phyloP scores from a whole-genome alignment of 1,140 invertebrate genomes.

The Pseudoatta argentina region DNA sequence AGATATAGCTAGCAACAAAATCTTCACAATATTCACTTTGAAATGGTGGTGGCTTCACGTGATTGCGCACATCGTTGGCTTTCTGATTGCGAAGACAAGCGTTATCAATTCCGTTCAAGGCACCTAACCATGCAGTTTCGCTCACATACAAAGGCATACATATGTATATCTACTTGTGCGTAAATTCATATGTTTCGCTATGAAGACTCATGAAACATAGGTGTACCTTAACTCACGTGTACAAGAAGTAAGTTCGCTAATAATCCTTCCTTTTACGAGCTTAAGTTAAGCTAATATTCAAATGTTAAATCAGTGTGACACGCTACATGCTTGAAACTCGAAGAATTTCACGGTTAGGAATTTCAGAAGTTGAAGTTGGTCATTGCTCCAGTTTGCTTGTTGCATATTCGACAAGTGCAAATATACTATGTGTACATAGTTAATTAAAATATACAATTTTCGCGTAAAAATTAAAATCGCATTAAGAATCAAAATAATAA shows the following conservation, averaged over 20 bases:
- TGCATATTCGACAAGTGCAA: not conserved
- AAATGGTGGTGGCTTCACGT: not conserved
- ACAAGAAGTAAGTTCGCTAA: slow-evolving; percentile 8
- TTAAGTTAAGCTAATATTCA: slow-evolving; percentile 16
- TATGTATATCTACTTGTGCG: not conserved
- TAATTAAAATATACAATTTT: not conserved
- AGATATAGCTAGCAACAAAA: not conserved
- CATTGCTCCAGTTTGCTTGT: not conserved
- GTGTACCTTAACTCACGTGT: not conserved
- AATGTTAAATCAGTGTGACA: slow-evolving; percentile 11
- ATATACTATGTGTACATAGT: not conserved
- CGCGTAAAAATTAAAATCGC: not conserved
- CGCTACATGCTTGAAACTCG: not conserved
- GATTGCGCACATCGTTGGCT: slow-evolving; percentile 29
- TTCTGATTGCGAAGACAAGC: slow-evolving; percentile 36
- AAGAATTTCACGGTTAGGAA: slow-evolving; percentile 28
- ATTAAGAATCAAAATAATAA: not conserved
- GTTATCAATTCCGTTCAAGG: slow-evolving; percentile 39
- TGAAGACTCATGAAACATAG: slow-evolving; percentile 21
- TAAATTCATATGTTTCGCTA: slow-evolving; percentile 33
- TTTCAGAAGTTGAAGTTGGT: not conserved
- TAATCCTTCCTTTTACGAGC: slow-evolving; percentile 21
- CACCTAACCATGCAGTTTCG: not conserved
- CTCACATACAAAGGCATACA: not conserved
- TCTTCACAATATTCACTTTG: slow-evolving; percentile 24